A percentile compares a stretch with the other conserved stretches of the same genome.
phyloP scores from a whole-genome alignment of 2,113 vertebrate genomes.

The Cephalopterus ornatus region DNA sequence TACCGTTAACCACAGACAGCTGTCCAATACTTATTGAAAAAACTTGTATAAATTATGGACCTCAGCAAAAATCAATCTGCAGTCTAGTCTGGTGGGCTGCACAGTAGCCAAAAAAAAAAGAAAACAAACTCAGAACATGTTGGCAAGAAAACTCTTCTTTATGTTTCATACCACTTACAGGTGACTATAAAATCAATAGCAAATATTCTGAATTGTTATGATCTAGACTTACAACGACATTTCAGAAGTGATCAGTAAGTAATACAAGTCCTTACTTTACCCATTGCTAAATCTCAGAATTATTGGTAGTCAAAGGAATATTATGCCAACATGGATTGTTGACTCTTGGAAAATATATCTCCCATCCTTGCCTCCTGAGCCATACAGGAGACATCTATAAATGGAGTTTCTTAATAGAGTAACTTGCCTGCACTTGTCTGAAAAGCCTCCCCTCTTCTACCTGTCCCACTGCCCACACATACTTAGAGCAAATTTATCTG shows the following conservation, averaged over 20 bases:
- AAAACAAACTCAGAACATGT: not conserved
- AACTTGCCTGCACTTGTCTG: not conserved
- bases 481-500: not conserved
- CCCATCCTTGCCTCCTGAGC: not conserved
- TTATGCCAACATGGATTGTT: not conserved
- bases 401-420: not conserved
- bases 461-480: not conserved
- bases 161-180: not conserved
- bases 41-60: not conserved
- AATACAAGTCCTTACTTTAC: not conserved
- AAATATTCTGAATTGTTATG: not conserved
- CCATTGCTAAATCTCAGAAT: not conserved
- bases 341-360: not conserved
- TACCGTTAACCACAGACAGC: not conserved
- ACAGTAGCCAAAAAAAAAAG: not conserved
- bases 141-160: not conserved
- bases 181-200: not conserved
- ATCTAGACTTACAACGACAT: not conserved
- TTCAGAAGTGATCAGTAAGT: not conserved
- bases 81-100: not conserved
- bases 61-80: conserved; percentile 17
- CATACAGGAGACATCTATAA: not conserved
- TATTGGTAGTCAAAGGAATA: not conserved
- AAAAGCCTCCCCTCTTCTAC: not conserved
- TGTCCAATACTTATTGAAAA: conserved; percentile 6